Evolutionary conservation across 2,797 vertebrate genomes (phyloP).

Genomic region (Coilia nasus): DNA sequence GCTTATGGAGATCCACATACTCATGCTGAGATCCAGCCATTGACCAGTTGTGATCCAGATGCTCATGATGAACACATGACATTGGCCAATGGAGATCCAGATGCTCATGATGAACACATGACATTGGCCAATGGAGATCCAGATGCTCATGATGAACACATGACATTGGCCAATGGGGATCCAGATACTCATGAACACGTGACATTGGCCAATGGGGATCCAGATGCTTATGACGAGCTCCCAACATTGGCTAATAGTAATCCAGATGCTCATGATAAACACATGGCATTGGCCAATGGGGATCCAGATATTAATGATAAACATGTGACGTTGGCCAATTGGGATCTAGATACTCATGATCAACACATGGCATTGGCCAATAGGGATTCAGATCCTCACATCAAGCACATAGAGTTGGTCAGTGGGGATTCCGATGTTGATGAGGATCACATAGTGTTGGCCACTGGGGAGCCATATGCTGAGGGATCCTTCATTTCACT

Average conservation of each 20-base stretch:
- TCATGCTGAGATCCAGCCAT: no score
- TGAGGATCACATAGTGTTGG: neutral
- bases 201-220: neutral
- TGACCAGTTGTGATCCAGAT: no score
- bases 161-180: neutral
- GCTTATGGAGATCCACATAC: no score
- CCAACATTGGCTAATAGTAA: neutral
- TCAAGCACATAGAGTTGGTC: neutral
- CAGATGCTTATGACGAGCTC: neutral
- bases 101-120: no score
- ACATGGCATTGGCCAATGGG: neutral
- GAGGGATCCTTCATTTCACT: conserved; percentile 19
- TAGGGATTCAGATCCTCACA: conserved; percentile 31
- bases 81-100: no score
- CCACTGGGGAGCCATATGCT: neutral
- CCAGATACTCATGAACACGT: neutral
- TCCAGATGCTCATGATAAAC: neutral
- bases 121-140: neutral
- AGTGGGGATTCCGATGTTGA: neutral
- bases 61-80: no score
- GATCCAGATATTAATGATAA: neutral
- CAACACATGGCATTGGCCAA: neutral
- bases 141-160: neutral
- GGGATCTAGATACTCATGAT: neutral
- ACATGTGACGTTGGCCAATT: neutral